Percentiles rank a stretch among this genome's conserved stretches.
Conservation (phyloP, 2,113 vertebrate species). For the Colinus virginianus region DNA sequence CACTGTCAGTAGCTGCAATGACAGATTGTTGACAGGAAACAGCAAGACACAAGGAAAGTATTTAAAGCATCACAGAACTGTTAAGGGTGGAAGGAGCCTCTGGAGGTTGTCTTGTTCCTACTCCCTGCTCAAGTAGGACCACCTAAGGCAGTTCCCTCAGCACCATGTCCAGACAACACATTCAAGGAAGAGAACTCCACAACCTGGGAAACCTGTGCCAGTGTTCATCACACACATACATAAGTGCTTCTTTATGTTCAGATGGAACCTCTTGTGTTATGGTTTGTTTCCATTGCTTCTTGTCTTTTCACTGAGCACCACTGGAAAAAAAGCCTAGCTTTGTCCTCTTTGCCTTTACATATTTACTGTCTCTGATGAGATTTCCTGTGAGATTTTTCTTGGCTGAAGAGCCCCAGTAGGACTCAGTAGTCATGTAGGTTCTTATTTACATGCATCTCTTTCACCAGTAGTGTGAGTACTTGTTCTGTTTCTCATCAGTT, state of each 20-base stretch:
- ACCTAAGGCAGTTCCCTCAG: not conserved
- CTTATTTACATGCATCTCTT: not conserved
- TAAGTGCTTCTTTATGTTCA: not conserved
- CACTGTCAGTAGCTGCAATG: not conserved
- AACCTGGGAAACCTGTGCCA: not conserved
- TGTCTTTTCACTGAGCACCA: not conserved
- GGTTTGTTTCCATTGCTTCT: not conserved
- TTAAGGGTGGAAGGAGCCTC: not conserved
- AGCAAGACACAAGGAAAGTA: not conserved
- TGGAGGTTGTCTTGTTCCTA: not conserved
- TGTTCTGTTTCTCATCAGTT: not conserved
- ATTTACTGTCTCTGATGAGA: not conserved
- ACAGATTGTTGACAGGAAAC: not conserved
- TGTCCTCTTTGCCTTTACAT: not conserved
- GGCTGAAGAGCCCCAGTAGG: not conserved
- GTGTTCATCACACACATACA: not conserved
- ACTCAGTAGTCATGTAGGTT: not conserved
- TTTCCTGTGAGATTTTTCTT: not conserved
- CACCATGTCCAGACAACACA: not conserved
- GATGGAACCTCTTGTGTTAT: not conserved
- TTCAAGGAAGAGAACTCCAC: not conserved
- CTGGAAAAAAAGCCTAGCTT: not conserved
- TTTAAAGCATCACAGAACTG: not conserved
- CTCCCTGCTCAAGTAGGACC: not conserved
- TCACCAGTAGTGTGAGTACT: not conserved